A percentile compares a stretch with the other conserved stretches of the same genome.
Conservation (phyloP, 2,113 vertebrate species). For the Pangasianodon hypophthalmus region DNA sequence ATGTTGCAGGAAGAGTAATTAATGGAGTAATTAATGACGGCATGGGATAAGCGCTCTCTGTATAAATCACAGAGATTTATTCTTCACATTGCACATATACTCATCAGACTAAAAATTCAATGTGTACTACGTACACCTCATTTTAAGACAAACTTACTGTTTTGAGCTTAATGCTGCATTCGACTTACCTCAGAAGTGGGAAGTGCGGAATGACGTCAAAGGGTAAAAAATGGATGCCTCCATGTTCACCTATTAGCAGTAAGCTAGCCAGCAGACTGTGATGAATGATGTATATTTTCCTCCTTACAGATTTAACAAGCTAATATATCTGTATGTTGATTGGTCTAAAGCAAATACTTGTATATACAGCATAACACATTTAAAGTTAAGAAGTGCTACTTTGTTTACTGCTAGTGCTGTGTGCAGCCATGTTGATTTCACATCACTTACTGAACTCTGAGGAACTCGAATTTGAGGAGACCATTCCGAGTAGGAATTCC, state of each 20-base stretch:
- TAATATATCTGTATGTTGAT: neutral
- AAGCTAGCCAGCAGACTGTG: neutral
- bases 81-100: neutral
- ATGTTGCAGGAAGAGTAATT: neutral
- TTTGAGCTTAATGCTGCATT: neutral
- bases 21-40: neutral
- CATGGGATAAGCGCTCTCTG: neutral
- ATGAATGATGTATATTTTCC: neutral
- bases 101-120: neutral
- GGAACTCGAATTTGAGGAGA: no score
- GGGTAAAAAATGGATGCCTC: neutral
- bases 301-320: neutral
- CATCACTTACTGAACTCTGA: no score
- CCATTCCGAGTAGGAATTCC: no score
- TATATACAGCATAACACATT: no score
- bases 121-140: neutral
- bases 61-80: neutral
- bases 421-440: no score
- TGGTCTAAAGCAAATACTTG: neutral
- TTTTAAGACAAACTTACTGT: neutral
- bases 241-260: no score
- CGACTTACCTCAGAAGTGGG: neutral
- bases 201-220: neutral
- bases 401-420: no score
- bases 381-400: no score